A percentile compares a stretch with the other conserved stretches of the same genome.
Conservation (phyloP, 2,888 invertebrate species). For the Hyposoter dolosus region DNA sequence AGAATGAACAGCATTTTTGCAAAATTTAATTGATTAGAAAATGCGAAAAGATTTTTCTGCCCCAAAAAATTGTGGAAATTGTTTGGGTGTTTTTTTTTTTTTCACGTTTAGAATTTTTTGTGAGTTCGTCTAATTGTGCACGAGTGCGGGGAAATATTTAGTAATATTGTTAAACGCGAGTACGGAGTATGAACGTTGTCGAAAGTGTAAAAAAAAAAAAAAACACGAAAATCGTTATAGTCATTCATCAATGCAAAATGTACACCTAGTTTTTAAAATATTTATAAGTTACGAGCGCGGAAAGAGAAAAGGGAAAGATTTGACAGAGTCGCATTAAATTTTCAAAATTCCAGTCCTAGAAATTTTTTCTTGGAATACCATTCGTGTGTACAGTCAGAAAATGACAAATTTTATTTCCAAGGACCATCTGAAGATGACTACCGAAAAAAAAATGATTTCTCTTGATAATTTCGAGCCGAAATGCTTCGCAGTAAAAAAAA, state of each 20-base stretch:
- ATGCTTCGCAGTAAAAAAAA: neutral
- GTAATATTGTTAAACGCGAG: slow-evolving; percentile 12
- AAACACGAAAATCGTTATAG: slow-evolving; percentile 80
- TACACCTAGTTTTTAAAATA: slow-evolving; percentile 80
- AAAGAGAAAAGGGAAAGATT: slow-evolving; percentile 33
- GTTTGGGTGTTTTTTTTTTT: neutral
- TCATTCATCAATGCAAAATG: slow-evolving; percentile 83
- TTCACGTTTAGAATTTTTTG: neutral
- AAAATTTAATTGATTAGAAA: slow-evolving; percentile 1
- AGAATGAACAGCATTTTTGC: neutral
- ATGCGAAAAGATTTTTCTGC: neutral
- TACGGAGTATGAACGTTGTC: slow-evolving; percentile 42
- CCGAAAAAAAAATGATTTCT: neutral
- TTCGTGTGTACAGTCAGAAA: neutral
- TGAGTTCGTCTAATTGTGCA: slow-evolving; percentile 1
- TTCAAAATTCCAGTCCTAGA: slow-evolving; percentile 3
- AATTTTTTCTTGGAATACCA: slow-evolving; percentile 1
- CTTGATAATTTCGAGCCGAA: neutral
- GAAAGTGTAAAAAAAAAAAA: slow-evolving; percentile 74
- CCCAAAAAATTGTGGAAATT: slow-evolving; percentile 1
- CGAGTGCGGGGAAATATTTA: neutral
- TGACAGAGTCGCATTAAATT: slow-evolving; percentile 14
- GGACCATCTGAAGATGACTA: neutral
- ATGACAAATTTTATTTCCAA: neutral
- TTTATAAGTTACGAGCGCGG: slow-evolving; percentile 75